These are phyloP conservation scores for Aromia moschata DNA, from an alignment of 2,888 invertebrate genomes.

Conservation along the genomic window DNA sequence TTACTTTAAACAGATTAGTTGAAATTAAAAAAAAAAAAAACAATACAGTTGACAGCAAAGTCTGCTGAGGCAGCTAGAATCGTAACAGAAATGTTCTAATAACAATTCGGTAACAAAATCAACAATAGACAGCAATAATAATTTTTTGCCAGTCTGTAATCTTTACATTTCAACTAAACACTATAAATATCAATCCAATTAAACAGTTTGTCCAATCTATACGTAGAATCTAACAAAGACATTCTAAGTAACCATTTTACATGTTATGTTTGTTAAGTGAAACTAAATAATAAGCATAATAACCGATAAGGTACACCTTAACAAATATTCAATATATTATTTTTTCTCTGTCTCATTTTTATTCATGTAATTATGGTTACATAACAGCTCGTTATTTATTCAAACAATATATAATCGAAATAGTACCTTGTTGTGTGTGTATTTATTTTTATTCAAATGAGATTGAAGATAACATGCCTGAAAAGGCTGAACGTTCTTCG, in stretches of 20 bases:
- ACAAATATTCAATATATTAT: not conserved
- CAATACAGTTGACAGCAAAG: too few species aligned
- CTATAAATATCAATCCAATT: not conserved
- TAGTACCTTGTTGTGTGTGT: constrained; percentile 5
- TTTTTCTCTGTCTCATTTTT: constrained; percentile 3
- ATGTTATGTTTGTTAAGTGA: not conserved
- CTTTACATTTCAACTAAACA: too few species aligned
- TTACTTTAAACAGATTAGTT: too few species aligned
- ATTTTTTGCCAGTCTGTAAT: too few species aligned
- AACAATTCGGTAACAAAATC: too few species aligned
- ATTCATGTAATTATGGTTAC: constrained; percentile 10
- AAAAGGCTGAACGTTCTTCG: constrained; percentile 3
- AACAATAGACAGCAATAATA: too few species aligned
- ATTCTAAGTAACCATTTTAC: not conserved
- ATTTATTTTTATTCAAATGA: constrained; percentile 19
- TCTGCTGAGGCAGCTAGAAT: too few species aligned
- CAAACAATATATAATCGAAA: constrained; percentile 1
- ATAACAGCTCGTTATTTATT: not conserved
- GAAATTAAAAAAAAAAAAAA: too few species aligned
- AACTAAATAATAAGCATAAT: not conserved
- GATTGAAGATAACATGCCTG: constrained; percentile 19
- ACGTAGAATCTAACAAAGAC: not conserved
- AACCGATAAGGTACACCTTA: not conserved
- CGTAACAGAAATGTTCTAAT: too few species aligned
- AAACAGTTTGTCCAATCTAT: not conserved